A percentile compares a stretch with the other conserved stretches of the same genome.
phyloP scores from a whole-genome alignment of 2,888 invertebrate species.

The Aphidoletes aphidimyza region DNA sequence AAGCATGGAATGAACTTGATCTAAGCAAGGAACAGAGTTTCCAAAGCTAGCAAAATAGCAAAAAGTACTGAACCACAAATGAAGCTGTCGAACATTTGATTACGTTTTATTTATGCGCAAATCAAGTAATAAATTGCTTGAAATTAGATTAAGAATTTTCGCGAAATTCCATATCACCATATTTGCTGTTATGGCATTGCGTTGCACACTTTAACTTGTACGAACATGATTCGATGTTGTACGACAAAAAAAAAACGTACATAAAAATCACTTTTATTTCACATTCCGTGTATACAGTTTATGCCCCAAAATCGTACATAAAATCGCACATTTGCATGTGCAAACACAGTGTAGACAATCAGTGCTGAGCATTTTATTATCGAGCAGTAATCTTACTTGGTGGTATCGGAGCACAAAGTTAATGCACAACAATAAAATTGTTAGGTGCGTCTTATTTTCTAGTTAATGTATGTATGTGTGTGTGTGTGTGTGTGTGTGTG shows the following conservation, averaged over 20 bases:
- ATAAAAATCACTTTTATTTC: background rate
- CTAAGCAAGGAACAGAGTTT: too few relatives aligned
- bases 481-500: too few relatives aligned
- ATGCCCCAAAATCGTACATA: background rate
- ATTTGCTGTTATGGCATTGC: too few relatives aligned
- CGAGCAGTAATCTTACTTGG: background rate
- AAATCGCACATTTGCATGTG: background rate
- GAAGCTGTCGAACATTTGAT: background rate
- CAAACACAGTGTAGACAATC: background rate
- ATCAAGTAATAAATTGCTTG: background rate
- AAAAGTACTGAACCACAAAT: background rate
- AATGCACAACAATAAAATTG: background rate
- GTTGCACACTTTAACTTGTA: background rate
- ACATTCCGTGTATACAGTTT: background rate
- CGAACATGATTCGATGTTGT: too few relatives aligned
- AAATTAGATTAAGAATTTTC: background rate
- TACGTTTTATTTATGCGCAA: background rate
- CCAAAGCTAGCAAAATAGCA: background rate
- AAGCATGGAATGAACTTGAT: too few relatives aligned
- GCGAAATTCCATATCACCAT: too few relatives aligned
- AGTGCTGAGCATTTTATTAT: background rate
- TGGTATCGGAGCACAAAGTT: background rate
- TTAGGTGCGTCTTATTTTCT: background rate
- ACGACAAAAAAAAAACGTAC: background rate
- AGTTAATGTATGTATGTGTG: background rate